Percentiles rank a stretch among this genome's conserved stretches.
phyloP scores from a whole-genome alignment of 2,797 vertebrate genomes.

The Allobates femoralis region DNA sequence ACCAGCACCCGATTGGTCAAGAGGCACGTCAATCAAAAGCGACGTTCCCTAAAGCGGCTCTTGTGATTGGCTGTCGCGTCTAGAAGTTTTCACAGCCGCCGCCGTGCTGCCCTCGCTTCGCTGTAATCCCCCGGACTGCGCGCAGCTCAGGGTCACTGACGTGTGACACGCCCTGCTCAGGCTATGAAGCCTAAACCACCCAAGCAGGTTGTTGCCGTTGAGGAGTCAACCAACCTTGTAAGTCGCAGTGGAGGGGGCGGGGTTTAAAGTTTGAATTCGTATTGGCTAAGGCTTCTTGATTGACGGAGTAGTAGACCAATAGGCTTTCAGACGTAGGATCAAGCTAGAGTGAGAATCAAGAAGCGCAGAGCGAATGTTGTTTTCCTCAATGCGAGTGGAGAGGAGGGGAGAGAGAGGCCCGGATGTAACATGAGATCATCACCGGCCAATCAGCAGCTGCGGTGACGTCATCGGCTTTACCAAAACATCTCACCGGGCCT shows the following conservation, averaged over 20 bases:
- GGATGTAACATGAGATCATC: slow-evolving; percentile 63
- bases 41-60: not conserved
- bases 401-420: not conserved
- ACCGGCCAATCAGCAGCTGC: slow-evolving; percentile 28
- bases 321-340: not conserved
- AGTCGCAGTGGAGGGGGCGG: not conserved
- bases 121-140: not conserved
- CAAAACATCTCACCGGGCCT: slow-evolving; percentile 38
- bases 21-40: not conserved
- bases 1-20: not conserved
- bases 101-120: not conserved
- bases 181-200: not conserved
- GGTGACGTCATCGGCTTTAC: slow-evolving; percentile 48
- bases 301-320: not conserved
- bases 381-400: slow-evolving; percentile 58
- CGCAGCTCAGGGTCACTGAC: not conserved
- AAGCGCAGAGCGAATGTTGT: slow-evolving; percentile 49
- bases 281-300: slow-evolving; percentile 4
- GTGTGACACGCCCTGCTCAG: not conserved
- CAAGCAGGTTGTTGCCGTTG: not conserved
- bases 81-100: slow-evolving; percentile 19
- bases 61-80: slow-evolving; percentile 11
- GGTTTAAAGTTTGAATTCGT: not conserved
- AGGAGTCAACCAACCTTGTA: slow-evolving; percentile 44
- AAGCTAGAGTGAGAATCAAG: slow-evolving; percentile 23